A percentile compares a stretch with the other conserved stretches of the same genome.
Conservation (phyloP, 2,888 invertebrate species). For the Drosophila formosana region DNA sequence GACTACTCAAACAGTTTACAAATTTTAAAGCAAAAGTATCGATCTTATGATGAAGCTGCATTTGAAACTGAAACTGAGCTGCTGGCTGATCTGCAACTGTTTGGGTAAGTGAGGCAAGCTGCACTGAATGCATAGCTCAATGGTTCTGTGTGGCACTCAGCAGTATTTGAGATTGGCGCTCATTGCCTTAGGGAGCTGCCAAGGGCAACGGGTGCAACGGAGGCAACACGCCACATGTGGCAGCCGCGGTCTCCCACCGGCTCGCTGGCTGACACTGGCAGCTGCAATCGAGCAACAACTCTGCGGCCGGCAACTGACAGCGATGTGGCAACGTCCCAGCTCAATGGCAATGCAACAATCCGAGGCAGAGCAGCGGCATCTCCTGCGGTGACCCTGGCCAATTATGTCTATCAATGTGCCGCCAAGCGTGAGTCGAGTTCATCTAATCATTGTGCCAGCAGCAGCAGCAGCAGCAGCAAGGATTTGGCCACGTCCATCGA, state of each 20-base stretch:
- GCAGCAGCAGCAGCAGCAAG: background rate
- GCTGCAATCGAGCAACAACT: constrained; percentile 43
- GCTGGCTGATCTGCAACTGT: constrained; percentile 22
- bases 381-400: constrained; percentile 36
- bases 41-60: constrained; percentile 43
- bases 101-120: constrained; percentile 48
- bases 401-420: constrained; percentile 61
- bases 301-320: constrained; percentile 32
- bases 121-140: constrained; percentile 6
- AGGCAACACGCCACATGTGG: constrained; percentile 58
- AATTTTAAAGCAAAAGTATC: constrained; percentile 7
- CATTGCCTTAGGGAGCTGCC: constrained; percentile 42
- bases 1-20: constrained; percentile 15
- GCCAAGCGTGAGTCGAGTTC: constrained; percentile 33
- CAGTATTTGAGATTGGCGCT: constrained; percentile 28
- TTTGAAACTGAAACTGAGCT: constrained; percentile 38
- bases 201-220: background rate
- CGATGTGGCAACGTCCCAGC: constrained; percentile 19
- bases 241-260: constrained; percentile 31
- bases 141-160: constrained; percentile 14
- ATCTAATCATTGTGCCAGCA: constrained; percentile 8
- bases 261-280: constrained; percentile 14
- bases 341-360: constrained; percentile 10
- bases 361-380: constrained; percentile 1
- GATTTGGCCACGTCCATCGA: constrained; percentile 23